Conservation (phyloP, 2,888 invertebrate genomes). For the Acleris sparsana region DNA sequence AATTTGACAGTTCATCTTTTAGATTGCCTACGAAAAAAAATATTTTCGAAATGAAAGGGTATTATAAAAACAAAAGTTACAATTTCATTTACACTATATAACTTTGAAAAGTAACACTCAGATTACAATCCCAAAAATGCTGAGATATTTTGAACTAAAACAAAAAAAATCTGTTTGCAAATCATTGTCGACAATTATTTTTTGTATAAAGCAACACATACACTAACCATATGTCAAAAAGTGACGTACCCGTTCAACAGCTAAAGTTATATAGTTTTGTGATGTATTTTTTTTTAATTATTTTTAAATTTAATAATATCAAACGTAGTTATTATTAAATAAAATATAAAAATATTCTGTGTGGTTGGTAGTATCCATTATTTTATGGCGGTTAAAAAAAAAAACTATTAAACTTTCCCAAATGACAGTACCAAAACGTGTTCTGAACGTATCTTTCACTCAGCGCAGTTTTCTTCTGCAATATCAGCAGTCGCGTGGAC, state of each 20-base stretch:
- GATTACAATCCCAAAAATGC: too few species aligned
- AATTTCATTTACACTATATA: neutral
- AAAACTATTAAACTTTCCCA: neutral
- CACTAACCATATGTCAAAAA: neutral
- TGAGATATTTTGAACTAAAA: neutral
- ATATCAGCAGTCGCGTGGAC: conserved; percentile 32
- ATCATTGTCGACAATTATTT: neutral
- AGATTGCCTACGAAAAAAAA: conserved; percentile 23
- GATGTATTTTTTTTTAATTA: too few species aligned
- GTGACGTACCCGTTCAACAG: too few species aligned
- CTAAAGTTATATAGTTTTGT: too few species aligned
- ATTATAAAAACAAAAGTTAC: neutral
- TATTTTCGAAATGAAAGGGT: neutral
- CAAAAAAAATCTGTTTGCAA: neutral
- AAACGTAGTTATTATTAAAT: too few species aligned
- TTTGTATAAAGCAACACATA: neutral
- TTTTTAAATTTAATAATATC: too few species aligned
- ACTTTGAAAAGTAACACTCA: too few species aligned
- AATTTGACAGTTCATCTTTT: conserved; percentile 52
- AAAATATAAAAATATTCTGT: too few species aligned
- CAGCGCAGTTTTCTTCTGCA: conserved; percentile 18
- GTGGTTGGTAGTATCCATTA: neutral
- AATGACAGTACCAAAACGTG: neutral
- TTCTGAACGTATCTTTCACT: conserved; percentile 29
- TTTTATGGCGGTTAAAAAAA: neutral